phyloP scores from a whole-genome alignment of 2,797 vertebrate species.

The Pseudochirops corinnae region DNA sequence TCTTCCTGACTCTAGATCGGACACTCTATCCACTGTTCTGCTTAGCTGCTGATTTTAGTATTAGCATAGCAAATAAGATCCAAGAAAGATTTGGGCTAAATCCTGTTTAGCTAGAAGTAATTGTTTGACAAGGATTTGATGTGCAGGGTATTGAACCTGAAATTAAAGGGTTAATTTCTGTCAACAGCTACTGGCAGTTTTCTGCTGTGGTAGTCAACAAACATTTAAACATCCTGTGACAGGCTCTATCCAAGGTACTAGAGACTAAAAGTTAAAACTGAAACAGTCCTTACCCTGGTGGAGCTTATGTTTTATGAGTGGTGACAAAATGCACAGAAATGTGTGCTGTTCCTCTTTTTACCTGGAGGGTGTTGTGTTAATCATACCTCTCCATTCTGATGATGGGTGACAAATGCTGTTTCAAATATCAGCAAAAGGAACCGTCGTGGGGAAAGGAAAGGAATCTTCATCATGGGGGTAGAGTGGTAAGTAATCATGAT shows the following conservation, averaged over 20 bases:
- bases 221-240: background rate
- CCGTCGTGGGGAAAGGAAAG: background rate
- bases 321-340: background rate
- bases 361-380: background rate
- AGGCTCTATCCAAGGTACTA: background rate
- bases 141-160: background rate
- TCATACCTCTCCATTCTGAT: background rate
- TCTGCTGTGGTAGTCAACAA: background rate
- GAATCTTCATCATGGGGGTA: background rate
- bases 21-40: background rate
- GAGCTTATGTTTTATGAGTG: background rate
- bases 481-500: background rate
- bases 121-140: background rate
- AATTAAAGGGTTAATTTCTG: background rate
- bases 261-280: background rate
- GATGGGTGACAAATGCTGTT: background rate
- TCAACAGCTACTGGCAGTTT: background rate
- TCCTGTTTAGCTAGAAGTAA: background rate
- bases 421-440: background rate
- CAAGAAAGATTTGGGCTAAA: background rate
- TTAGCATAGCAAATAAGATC: background rate
- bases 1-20: background rate
- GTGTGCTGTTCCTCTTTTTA: background rate
- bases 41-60: background rate
- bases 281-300: too few species aligned